Base-by-base conservation (phyloP, 64 coral and sea anemone genomes). In the Montipora efflorescens region DNA sequence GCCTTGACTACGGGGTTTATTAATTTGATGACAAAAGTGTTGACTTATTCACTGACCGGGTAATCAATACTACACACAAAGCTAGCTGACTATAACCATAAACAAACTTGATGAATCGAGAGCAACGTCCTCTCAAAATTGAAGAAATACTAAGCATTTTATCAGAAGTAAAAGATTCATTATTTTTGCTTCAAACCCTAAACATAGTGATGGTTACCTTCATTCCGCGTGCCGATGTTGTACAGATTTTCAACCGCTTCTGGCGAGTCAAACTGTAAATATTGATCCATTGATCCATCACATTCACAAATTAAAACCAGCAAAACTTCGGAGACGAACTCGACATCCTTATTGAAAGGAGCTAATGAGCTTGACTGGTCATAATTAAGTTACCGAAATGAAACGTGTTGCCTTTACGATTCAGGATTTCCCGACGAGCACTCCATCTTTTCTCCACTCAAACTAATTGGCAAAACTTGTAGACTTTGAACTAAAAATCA, bases 401-500 rank as follows among this genome's bases (percentile, higher is more conserved):
- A 64, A 12, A 57, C 21, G 18, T 21, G 5, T 71, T 9, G 18
- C 1, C 20, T 20, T 71, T 71, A 4, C 2, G 5, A 71, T 21
- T 21, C 20, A 71, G 10, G 68, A 19, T 71, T 71, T 23, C 6
- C 5, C 22, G 68, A 71, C 21, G 21, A 64, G 14, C 8, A 64
- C 8, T 11, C 61, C 14, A 7, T 64, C 3, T 15, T 64, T 11
- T 12, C 14, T 64, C 61, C 11, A 64, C 53, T 57, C 1, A 57
- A 57, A 57, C 36, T 36, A 59, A 9, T 16, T 22, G 19, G 14
- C 68, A n/a, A 67, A 67, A 67, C 62, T 16, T 14, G 62, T 67
- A 18, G 12, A 71, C 68, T 71, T 71, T 71, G 68, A 15, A 71
- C 68, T 71, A 71, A 71, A 57, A 71, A 71, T 71, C 68, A 71